phyloP scores from a whole-genome alignment of 2,888 invertebrate species.

The Tinea semifulvella region DNA sequence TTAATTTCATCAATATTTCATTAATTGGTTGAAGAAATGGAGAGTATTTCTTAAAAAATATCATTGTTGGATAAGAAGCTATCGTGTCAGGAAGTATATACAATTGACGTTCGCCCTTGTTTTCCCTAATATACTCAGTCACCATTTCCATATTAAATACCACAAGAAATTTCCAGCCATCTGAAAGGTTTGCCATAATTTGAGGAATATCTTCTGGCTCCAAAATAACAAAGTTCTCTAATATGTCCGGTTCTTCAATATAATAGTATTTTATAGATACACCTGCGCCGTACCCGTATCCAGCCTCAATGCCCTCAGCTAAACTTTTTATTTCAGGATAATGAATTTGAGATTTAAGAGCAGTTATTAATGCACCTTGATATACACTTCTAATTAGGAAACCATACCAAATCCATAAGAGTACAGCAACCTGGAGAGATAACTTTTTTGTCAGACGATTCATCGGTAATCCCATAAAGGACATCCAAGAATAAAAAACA shows the following conservation, averaged over 20 bases:
- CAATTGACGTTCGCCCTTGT: neutral
- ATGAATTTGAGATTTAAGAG: neutral
- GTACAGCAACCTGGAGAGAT: neutral
- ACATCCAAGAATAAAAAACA: constrained; percentile 5
- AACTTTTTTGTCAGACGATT: neutral
- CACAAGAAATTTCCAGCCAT: constrained; percentile 6
- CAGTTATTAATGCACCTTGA: constrained; percentile 2
- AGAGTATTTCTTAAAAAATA: constrained; percentile 9
- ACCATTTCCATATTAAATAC: neutral
- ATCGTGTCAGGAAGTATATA: neutral
- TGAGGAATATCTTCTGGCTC: neutral
- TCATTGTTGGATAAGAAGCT: neutral
- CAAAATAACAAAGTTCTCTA: neutral
- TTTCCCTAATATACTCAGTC: neutral
- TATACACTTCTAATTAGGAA: constrained; percentile 6
- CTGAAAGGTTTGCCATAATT: neutral
- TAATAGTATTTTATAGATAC: neutral
- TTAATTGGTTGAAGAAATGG: neutral
- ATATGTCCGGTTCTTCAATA: neutral
- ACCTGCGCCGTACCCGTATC: constrained; percentile 1
- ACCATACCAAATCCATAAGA: constrained; percentile 11
- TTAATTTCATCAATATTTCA: neutral
- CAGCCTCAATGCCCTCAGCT: neutral
- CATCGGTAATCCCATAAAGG: constrained; percentile 1
- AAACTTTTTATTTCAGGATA: constrained; percentile 6